These are phyloP conservation scores for Pollenia labialis DNA, from an alignment of 2,888 invertebrate species.

Conservation along the genomic window DNA sequence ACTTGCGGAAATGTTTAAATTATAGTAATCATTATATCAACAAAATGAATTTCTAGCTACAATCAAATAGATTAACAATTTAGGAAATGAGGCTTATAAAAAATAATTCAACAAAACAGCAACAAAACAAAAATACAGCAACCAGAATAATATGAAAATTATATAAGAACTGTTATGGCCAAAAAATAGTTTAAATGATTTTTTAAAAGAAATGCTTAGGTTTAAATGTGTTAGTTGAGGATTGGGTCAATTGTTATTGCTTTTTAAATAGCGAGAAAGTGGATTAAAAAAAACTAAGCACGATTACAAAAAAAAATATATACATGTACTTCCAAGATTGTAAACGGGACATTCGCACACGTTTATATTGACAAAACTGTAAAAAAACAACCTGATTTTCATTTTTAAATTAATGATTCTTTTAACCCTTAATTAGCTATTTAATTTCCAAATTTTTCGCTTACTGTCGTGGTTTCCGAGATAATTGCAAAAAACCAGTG, in stretches of 20 bases:
- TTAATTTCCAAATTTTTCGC: no score
- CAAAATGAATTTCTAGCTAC: conserved; percentile 63
- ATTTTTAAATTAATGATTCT: no score
- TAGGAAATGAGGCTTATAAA: conserved; percentile 60
- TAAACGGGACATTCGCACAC: no score
- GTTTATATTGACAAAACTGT: no score
- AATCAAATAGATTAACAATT: conserved; percentile 66
- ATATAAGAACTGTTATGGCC: conserved; percentile 2
- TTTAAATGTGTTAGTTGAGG: not conserved
- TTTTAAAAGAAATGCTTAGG: not conserved
- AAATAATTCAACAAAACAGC: not conserved
- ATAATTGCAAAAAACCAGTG: no score
- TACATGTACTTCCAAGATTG: no score
- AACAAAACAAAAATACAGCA: not conserved
- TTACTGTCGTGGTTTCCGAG: no score
- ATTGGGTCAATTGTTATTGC: not conserved
- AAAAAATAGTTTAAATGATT: not conserved
- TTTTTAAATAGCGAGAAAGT: not conserved
- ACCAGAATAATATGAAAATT: conserved; percentile 17
- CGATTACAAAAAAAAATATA: no score
- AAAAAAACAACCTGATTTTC: no score
- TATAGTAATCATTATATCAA: conserved; percentile 73
- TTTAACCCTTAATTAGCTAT: no score
- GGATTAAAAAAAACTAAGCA: not conserved
- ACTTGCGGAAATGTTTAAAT: conserved; percentile 78